A percentile compares a stretch with the other conserved stretches of the same genome.
Conservation (phyloP, 2,888 invertebrate genomes). For the Agriotes lineatus region DNA sequence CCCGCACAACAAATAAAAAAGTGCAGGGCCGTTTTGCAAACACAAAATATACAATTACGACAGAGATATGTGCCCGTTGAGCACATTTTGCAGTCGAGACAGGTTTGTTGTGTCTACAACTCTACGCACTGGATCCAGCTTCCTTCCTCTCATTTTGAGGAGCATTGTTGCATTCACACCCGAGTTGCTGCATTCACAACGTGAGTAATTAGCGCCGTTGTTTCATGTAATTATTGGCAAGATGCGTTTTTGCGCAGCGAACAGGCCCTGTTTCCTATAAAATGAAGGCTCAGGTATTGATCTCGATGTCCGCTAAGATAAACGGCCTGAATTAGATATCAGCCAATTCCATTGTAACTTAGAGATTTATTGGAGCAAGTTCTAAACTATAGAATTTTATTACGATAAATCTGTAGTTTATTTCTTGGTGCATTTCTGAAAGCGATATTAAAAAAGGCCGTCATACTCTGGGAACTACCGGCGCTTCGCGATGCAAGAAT, state of each 20-base stretch:
- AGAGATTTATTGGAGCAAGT: constrained; percentile 39
- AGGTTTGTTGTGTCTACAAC: constrained; percentile 27
- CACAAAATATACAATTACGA: background rate
- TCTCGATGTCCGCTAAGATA: constrained; percentile 49
- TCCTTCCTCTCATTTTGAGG: no score
- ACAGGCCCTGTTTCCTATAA: constrained; percentile 35
- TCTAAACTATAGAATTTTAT: constrained; percentile 45
- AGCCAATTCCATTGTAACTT: constrained; percentile 50
- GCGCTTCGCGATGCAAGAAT: background rate
- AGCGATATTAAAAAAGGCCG: background rate
- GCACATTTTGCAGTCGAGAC: constrained; percentile 16
- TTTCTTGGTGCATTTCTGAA: constrained; percentile 32
- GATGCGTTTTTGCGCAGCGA: constrained; percentile 36
- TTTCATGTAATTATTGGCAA: constrained; percentile 17
- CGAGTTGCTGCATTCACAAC: no score
- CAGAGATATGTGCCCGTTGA: constrained; percentile 10
- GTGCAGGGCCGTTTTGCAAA: background rate
- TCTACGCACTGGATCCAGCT: background rate
- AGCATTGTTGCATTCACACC: no score
- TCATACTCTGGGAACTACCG: background rate
- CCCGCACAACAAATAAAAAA: background rate
- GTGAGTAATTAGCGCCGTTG: no score
- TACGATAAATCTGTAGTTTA: constrained; percentile 36
- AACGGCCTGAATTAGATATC: constrained; percentile 52
- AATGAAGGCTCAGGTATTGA: constrained; percentile 49